Evolutionary conservation across 2,113 vertebrate genomes (phyloP), one percentile per base, ranked within the genome.

Genomic region (Salvelinus namaycush): DNA sequence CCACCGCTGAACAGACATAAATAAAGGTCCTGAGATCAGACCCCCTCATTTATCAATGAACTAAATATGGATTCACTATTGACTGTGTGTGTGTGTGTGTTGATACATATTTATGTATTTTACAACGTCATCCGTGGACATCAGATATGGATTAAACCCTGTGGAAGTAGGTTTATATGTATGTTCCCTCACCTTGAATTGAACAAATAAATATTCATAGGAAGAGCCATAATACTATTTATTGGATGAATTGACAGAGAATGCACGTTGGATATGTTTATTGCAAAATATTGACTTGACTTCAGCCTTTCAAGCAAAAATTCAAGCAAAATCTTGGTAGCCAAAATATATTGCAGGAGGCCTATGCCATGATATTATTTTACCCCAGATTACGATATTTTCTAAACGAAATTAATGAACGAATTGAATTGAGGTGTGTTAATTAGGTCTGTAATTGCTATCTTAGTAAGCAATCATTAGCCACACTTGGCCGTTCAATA

Each of bases 1-100:
- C 86, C 89, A 86, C 88, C 87, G 86, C 79, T 90, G 87, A 90
- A 91, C 90, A 91, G 84, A 91, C 84, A 90, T 81, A 85, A 94
- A 94, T 93, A 93, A 94, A 94, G 90, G 93, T 96, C 94, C 93
- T 94, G 94, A 95, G 94, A 95, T 95, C 95, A 95, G 94, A 95
- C 92, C 93, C 66, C 5, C 79, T 86, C 82, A 87, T 85, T 91
- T 85, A 81, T 84, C 79, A 78, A 84, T 76, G 82, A 66, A 85
- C 87, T 80, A 78, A 87, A 76, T 91, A 74, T 84, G 79, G 60
- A 79, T 51, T 67, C 68, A 51, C 39, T 74, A 73, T 66, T 88
- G 89, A 12, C 74, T 24, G 48, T 4, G 80, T 20, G 79, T n/a
- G 70, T 29, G 60, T 34, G 75, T 31, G 74, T 24, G 68, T 16